Evolutionary conservation across 1,140 invertebrate species (phyloP), one percentile per base, ranked within the genome.

Genomic region (Atta cephalotes): DNA sequence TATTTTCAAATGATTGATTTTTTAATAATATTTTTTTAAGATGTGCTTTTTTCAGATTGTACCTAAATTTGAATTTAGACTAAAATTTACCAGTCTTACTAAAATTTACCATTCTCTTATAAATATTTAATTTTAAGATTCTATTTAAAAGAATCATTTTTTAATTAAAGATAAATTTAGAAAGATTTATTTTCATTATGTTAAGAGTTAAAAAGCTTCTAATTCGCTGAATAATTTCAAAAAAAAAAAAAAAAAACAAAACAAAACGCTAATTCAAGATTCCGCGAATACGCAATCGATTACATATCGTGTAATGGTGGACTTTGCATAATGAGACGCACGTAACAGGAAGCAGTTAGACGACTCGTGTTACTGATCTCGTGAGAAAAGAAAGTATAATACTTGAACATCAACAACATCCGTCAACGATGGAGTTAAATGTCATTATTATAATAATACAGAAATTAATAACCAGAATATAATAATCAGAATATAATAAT

Each of bases 401-500:
- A 31, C 14, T 51, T 63, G 9, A 74, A 58, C 16, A 9, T 76
- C 65, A 60, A 70, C 25, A 31, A 10, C 14, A 25, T 0, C 1
- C 18, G 3, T 70, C 45, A 63, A 49, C 21, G 63, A 66, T 49
- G 14, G 14, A 82, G 0, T 1, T 81, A 82, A 89, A 58, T 60
- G 35, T 81, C 49, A 77, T 86, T 87, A 86, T 25, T 28, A 80
- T 86, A 86, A 88, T 16, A 21, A 88, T 58, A 58, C 45, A 53
- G 12, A 49, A 21, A 21, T 16, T 21, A 28, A 53, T 81, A 28
- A n/a, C 1, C 10, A n/a, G n/a, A 21, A 21, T 21, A 21, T 21
- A 21, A 21, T 21, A 21, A 21, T 21, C 21, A 21, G 21, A 21
- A 21, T 28, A 80, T 86, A 86, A 88, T 16, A 21, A 88, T 58